Percentiles rank a stretch among this genome's conserved stretches.
phyloP scores from a whole-genome alignment of 2,888 invertebrate species.

The Dendrolimus houi region DNA sequence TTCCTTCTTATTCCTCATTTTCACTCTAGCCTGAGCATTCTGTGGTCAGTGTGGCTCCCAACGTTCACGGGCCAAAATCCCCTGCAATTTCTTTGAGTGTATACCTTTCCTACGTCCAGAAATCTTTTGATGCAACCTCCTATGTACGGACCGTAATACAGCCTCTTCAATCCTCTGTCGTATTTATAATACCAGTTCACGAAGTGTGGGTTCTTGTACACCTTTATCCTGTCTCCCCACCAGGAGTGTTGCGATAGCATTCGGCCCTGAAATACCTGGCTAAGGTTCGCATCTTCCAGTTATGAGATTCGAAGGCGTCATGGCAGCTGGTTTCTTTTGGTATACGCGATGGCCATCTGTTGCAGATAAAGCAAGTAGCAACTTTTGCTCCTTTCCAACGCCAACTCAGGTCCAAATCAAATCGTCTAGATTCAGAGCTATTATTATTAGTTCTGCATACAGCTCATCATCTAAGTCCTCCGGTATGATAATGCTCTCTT shows the following conservation, averaged over 20 bases:
- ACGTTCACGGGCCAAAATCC: conserved; percentile 9
- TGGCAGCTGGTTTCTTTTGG: conserved; percentile 10
- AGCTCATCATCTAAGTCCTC: conserved; percentile 2
- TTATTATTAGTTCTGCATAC: background rate
- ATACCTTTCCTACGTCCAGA: conserved; percentile 23
- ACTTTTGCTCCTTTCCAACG: too few species aligned
- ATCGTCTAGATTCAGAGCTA: too few species aligned
- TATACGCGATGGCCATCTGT: too few species aligned
- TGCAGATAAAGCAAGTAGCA: too few species aligned
- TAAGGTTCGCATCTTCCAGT: conserved; percentile 3
- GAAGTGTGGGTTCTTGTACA: background rate
- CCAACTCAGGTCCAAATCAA: too few species aligned
- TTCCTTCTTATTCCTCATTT: conserved; percentile 9
- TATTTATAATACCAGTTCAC: background rate
- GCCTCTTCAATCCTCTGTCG: conserved; percentile 4
- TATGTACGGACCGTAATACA: conserved; percentile 9
- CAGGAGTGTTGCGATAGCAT: background rate
- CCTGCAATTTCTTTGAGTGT: conserved; percentile 23
- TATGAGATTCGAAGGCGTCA: conserved; percentile 11
- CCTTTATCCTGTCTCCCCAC: background rate
- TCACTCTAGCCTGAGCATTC: conserved; percentile 14
- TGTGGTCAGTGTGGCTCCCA: conserved; percentile 8
- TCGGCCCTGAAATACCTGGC: conserved; percentile 5
- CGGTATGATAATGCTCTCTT: background rate
- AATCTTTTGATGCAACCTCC: conserved; percentile 26